Evolutionary conservation across 1,140 invertebrate genomes (phyloP), one percentile per base, ranked within the genome.

Genomic region (Leptinotarsa texana): DNA sequence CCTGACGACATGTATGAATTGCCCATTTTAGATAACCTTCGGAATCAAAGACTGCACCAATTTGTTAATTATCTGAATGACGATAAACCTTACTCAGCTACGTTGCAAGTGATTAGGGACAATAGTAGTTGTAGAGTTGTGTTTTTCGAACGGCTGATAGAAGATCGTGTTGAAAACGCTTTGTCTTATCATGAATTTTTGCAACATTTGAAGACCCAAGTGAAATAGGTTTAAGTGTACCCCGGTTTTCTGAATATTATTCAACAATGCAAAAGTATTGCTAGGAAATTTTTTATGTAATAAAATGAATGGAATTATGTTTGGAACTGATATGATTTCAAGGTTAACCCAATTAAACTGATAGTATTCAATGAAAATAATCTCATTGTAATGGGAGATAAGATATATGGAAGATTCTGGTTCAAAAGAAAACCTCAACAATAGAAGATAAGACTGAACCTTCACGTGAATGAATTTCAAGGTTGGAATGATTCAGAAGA

Each of bases 181-280:
- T 92, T 98, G 85, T 97, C 96, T 79, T 99, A 99, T 86, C 96
- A 97, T 86, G 98, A 99, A 90, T 99, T 99, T 87, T 89, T 99
- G 83, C 97, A 99, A 87, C 95, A 98, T 87, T 88, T 99, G 74
- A 96, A 97, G 86, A 91, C 91, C 81, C 94, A 96, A 87, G 90
- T 98, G 82, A 97, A 95, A 89, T 95, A 83, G 75, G 27, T 49
- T 57, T 74, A 69, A 48, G 61, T 49, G 47, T 73, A 65, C n/a
- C 24, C 51, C 24, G 24, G 6, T 68, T 65, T 73, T 73, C 65
- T 57, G 22, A 66, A 68, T 65, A 62, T 75, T 73, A 62, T 73
- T 65, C 57, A 73, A 67, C 18, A 69, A 75, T 77, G 74, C 74
- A 77, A 73, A 75, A 68, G 69, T 75, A 75, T 75, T 77, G 74